A percentile compares a stretch with the other conserved stretches of the same genome.
Conservation (phyloP, 92 coral and sea anemone genomes). For the Parazoanthus darwini region DNA sequence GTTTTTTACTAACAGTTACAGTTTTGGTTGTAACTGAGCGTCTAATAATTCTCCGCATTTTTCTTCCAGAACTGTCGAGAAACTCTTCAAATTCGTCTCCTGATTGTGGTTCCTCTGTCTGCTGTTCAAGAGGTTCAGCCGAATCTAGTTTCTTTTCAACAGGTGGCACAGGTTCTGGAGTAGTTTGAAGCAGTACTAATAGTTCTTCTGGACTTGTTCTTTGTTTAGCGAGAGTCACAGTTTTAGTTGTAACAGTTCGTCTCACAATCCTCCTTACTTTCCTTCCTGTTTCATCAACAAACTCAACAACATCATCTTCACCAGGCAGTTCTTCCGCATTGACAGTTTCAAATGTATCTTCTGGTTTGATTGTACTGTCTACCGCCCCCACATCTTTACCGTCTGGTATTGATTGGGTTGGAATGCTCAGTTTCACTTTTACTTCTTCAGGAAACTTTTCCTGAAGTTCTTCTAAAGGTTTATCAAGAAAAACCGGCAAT, state of each 20-base stretch:
- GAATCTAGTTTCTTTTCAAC: too few relatives aligned
- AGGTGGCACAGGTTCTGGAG: too few relatives aligned
- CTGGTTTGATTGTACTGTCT: not conserved
- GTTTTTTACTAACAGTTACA: not conserved
- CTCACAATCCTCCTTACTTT: conserved; percentile 55
- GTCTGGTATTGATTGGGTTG: not conserved
- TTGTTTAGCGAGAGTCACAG: too few relatives aligned
- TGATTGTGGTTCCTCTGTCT: too few relatives aligned
- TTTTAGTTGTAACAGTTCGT: too few relatives aligned
- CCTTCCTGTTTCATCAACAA: conserved; percentile 61
- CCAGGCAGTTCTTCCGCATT: conserved; percentile 9
- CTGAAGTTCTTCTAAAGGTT: conserved; percentile 33
- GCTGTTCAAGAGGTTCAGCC: too few relatives aligned
- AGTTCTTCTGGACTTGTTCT: too few relatives aligned
- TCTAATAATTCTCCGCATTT: not conserved
- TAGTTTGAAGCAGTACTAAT: too few relatives aligned
- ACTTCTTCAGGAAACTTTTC: conserved; percentile 20
- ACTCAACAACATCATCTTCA: conserved; percentile 55
- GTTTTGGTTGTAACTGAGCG: not conserved
- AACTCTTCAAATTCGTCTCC: conserved; percentile 48
- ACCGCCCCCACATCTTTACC: not conserved
- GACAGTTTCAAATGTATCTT: not conserved
- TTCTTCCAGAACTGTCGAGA: not conserved
- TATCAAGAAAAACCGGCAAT: not conserved
- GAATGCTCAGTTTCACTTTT: not conserved